A percentile compares a stretch with the other conserved stretches of the same genome.
These are phyloP conservation scores for Meloidogyne floridensis DNA, from an alignment of 1,140 invertebrate genomes.

Conservation along the genomic window DNA sequence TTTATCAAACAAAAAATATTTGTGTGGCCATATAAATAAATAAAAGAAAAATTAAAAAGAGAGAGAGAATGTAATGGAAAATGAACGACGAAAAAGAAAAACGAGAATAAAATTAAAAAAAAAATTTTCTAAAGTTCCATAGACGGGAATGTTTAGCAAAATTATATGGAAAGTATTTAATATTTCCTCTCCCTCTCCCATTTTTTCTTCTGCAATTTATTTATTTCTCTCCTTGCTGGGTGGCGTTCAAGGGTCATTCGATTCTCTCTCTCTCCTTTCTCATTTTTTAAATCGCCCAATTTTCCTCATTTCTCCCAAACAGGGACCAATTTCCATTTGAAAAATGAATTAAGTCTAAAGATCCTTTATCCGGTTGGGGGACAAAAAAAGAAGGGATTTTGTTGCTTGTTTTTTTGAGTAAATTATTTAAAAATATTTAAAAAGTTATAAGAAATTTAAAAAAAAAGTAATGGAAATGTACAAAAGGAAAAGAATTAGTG, in stretches of 20 bases:
- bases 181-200: not conserved
- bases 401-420: not conserved
- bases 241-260: not conserved
- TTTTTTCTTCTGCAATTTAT: not conserved
- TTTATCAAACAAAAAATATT: not conserved
- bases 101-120: too few relatives aligned
- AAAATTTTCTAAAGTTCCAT: too few relatives aligned
- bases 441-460: too few relatives aligned
- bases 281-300: not conserved
- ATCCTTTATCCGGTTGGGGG: not conserved
- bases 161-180: too few relatives aligned
- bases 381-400: not conserved
- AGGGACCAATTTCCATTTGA: not conserved
- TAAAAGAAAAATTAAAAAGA: not conserved
- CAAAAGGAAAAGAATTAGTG: too few relatives aligned
- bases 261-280: not conserved
- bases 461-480: too few relatives aligned
- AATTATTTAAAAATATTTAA: not conserved
- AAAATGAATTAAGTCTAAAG: constrained; percentile 3
- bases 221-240: not conserved
- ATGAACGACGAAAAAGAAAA: not conserved
- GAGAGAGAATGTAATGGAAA: not conserved
- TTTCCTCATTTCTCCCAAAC: not conserved
- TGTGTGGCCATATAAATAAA: not conserved
- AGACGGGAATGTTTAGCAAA: too few relatives aligned